These are phyloP conservation scores for Propithecus perrieri DNA, from an alignment of 2,797 vertebrate species.

Conservation along the genomic window DNA sequence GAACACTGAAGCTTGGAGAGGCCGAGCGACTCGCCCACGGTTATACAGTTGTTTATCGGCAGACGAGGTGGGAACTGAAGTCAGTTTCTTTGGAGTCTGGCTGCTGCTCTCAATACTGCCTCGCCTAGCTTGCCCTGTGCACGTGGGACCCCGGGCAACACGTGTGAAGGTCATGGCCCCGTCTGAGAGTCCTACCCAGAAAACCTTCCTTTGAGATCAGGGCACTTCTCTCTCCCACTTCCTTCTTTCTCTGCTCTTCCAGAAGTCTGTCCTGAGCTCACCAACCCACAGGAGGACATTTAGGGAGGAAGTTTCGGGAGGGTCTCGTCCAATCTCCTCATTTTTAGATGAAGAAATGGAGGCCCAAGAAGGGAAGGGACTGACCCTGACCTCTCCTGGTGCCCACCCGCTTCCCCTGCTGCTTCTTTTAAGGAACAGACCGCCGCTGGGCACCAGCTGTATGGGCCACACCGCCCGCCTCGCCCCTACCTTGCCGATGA, in stretches of 20 bases:
- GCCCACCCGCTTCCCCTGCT: neutral
- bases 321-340: too few species aligned
- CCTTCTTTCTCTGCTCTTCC: neutral
- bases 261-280: neutral
- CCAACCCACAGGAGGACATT: fast-evolving
- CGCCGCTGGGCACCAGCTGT: fast-evolving
- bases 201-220: neutral
- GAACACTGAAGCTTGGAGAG: neutral
- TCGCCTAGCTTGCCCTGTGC: neutral
- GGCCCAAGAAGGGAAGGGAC: neutral
- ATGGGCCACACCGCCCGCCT: fast-evolving
- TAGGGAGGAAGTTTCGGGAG: too few species aligned
- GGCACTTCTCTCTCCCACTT: neutral
- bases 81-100: neutral
- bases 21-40: neutral
- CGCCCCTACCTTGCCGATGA: conserved; percentile 96
- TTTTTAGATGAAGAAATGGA: neutral
- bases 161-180: too few species aligned
- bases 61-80: neutral
- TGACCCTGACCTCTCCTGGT: neutral
- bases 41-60: neutral
- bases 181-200: neutral
- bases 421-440: neutral
- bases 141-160: neutral
- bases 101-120: neutral